Evolutionary conservation across 1,140 invertebrate species (phyloP), one percentile per base, ranked within the genome.

Genomic region (Cydia fagiglandana): DNA sequence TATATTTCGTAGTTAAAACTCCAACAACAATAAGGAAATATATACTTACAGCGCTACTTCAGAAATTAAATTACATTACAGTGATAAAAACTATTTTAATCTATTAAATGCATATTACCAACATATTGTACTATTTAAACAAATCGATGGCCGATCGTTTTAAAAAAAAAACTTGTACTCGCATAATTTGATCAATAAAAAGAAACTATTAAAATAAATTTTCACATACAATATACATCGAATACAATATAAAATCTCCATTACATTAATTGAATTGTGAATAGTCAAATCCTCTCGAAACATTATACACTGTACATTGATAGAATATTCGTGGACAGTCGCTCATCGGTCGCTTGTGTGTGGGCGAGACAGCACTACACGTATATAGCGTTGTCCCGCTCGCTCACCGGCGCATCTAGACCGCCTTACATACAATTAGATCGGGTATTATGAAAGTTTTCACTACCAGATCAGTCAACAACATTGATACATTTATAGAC

Each of bases 81-180:
- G 74, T 79, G 79, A 76, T 87, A 86, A 79, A 83, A 87, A 84
- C 86, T 77, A 77, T 77, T 79, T 85, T 88, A 91, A 77, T 83
- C 86, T 89, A 91, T 82, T 90, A 90, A 91, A 91, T 91, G 88
- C 88, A 87, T 80, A 77, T 87, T 86, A 84, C 80, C 84, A 80
- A 84, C 61, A 81, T 78, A 86, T 89, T 89, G 86, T 88, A 89
- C 84, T 88, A 85, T 84, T 81, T 81, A 80, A 78, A 83, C 83
- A 76, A 76, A 81, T 78, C 75, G 78, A 84, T 84, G 81, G 82
- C 83, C 80, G 81, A 83, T 80, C 73, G 79, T 82, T 79, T 84
- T 79, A 79, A 81, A 77, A 76, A 81, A 78, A 75, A 83, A 85
- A 79, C 77, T 91, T 91, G 88, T 91, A 90, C 88, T 88, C 83